Conservation (phyloP, 2,797 vertebrate species). For the Anomalospiza imberbis region DNA sequence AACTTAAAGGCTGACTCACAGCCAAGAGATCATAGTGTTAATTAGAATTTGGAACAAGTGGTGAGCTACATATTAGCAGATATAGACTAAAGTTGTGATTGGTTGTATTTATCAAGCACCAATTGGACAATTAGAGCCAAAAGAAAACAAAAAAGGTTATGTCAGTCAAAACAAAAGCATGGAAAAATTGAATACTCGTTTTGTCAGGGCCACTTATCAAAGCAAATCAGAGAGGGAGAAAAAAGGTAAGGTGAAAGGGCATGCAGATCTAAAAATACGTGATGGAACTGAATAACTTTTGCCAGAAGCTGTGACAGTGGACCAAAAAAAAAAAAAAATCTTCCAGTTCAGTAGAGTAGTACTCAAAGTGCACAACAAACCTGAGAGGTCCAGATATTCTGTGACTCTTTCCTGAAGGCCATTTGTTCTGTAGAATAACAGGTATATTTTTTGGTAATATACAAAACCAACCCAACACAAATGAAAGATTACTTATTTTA, state of each 20-base stretch:
- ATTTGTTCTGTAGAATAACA: neutral
- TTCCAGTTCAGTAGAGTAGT: neutral
- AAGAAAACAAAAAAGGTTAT: neutral
- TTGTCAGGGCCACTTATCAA: neutral
- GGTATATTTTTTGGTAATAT: neutral
- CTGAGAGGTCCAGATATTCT: neutral
- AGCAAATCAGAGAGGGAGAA: neutral
- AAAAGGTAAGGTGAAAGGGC: neutral
- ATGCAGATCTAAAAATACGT: neutral
- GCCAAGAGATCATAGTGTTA: neutral
- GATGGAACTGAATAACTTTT: too few relatives aligned
- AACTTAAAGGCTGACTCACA: neutral
- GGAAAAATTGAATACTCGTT: neutral
- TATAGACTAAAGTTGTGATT: neutral
- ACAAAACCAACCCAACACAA: neutral
- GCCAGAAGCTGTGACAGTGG: too few relatives aligned
- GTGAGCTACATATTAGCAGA: neutral
- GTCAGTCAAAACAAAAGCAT: neutral
- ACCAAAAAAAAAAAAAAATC: neutral
- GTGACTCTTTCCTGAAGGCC: neutral
- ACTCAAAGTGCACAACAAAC: neutral
- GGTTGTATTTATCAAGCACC: neutral
- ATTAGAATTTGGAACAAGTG: neutral
- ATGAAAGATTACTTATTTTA: neutral
- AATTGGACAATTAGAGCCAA: neutral